phyloP scores from a whole-genome alignment of 1,140 invertebrate species.

The Plodia interpunctella region DNA sequence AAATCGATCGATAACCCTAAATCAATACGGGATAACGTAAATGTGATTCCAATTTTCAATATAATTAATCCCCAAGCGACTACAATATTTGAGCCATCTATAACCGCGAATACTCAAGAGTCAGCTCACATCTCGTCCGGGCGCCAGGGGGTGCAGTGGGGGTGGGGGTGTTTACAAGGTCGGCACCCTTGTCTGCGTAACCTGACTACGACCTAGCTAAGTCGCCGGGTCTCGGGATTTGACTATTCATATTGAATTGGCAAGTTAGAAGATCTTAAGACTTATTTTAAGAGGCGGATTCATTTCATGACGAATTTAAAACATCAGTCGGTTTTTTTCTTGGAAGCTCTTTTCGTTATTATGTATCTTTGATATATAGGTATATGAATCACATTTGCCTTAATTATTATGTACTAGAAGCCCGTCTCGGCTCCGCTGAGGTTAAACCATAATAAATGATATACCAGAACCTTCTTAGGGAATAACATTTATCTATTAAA shows the following conservation, averaged over 20 bases:
- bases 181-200: constrained; percentile 51
- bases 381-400: too few relatives aligned
- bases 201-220: constrained; percentile 48
- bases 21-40: too few relatives aligned
- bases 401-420: too few relatives aligned
- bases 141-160: constrained; percentile 14
- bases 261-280: not conserved
- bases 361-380: too few relatives aligned
- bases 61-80: not conserved
- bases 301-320: not conserved
- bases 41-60: too few relatives aligned
- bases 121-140: constrained; percentile 45
- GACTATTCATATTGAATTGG: constrained; percentile 44
- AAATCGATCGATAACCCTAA: too few relatives aligned
- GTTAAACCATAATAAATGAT: too few relatives aligned
- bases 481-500: too few relatives aligned
- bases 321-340: too few relatives aligned
- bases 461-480: too few relatives aligned
- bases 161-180: constrained; percentile 36
- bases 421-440: too few relatives aligned
- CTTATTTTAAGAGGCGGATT: not conserved
- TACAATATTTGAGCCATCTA: not conserved
- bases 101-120: constrained; percentile 42
- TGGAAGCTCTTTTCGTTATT: too few relatives aligned
- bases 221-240: constrained; percentile 36